These are phyloP conservation scores for Brachionus plicatilis DNA, from an alignment of 1,140 invertebrate genomes.

Conservation along the genomic window DNA sequence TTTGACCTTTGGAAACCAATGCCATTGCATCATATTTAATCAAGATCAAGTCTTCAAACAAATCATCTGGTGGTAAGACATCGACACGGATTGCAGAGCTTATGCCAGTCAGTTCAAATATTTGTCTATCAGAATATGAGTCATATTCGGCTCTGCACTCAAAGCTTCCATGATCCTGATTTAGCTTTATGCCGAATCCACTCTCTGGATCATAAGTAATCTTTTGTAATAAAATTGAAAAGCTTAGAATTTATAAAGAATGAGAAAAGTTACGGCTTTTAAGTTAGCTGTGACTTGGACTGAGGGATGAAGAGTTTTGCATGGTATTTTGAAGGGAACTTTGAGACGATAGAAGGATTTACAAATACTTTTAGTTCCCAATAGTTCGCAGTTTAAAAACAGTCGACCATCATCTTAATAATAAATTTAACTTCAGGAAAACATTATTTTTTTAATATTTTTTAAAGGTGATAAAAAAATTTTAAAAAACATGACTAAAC, in stretches of 20 bases:
- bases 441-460: too few relatives aligned
- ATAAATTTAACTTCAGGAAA: too few relatives aligned
- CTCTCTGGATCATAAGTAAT: neutral
- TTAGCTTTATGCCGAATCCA: neutral
- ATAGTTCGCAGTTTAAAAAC: neutral
- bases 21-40: neutral
- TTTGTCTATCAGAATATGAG: neutral
- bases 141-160: neutral
- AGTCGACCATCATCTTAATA: conserved; percentile 13
- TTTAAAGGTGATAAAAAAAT: too few relatives aligned
- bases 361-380: neutral
- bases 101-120: neutral
- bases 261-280: neutral
- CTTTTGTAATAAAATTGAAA: neutral
- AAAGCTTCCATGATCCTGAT: neutral
- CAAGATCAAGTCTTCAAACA: neutral
- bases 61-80: neutral
- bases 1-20: neutral
- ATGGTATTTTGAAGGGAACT: conserved; percentile 19
- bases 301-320: neutral
- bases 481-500: too few relatives aligned
- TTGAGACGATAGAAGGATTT: neutral
- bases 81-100: neutral
- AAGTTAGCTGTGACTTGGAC: neutral
- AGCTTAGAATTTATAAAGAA: neutral